Evolutionary conservation across 2,888 invertebrate genomes (phyloP), one percentile per base, ranked within the genome.

Genomic region (Copidosoma aretas): DNA sequence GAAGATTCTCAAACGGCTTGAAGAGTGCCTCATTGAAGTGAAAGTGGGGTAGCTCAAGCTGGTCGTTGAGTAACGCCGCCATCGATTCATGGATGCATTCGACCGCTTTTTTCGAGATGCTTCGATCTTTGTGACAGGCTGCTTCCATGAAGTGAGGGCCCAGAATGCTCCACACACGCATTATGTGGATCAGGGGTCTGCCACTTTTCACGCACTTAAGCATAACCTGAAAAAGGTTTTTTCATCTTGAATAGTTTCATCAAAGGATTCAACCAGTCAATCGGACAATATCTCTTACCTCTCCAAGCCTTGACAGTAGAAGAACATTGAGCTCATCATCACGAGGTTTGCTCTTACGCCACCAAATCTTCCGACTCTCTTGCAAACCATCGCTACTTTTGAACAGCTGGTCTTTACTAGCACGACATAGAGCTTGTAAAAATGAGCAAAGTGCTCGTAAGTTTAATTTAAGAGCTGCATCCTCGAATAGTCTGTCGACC

Each of bases 71-170:
- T 21, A 97, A 84, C 0, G 94, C 92, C 1, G 93, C 94, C 60
- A 97, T 93, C 22, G 94, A 91, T 78, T 97, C 97, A 80, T 97
- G 97, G 71, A 98, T 92, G 77, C 94, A 94, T 74, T 93, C 91
- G 41, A 97, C 94, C 0, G 96, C 95, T 77, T 94, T 91, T 81
- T 95, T 96, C 0, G 95, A 94, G 67, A 97, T 93, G 66, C 90
- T 89, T 32, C 92, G 89, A 80, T 97, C 96, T 76, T 92, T 92
- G 84, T 96, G 95, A 76, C 96, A 95, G 1, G 96, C 94, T 24
- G 96, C 95, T 89, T 97, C 95, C 90, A 97, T 95, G 65, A 97
- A 91, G 84, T 97, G 96, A 0, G 95, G 93, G 0, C 95, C 94
- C 0, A 95, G 91, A 0, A 95, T 91, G 15, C 93, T 93, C 97